These are phyloP conservation scores for Drosophila seguyi DNA, from an alignment of 1,140 invertebrate genomes.

Conservation along the genomic window DNA sequence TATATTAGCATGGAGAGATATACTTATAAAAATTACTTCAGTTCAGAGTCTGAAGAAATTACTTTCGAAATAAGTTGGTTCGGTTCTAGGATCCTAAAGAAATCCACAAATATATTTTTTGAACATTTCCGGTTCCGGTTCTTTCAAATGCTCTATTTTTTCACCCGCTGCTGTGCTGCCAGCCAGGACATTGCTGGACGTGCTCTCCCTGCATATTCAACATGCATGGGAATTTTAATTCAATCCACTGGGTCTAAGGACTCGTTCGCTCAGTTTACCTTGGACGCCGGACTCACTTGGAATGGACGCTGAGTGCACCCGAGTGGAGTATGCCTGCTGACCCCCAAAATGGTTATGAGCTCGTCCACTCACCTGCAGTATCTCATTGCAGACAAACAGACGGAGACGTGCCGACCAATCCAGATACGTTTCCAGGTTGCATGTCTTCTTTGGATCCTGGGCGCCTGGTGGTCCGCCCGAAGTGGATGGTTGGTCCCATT, in stretches of 20 bases:
- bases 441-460: slow-evolving; percentile 84
- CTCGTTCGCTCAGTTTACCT: slow-evolving; percentile 57
- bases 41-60: not conserved
- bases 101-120: not conserved
- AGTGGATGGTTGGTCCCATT: slow-evolving; percentile 78
- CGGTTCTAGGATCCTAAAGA: not conserved
- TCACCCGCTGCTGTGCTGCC: not conserved
- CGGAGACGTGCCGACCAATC: slow-evolving; percentile 84
- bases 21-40: not conserved
- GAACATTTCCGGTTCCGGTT: not conserved
- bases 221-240: slow-evolving; percentile 69
- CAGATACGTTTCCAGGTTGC: slow-evolving; percentile 84
- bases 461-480: slow-evolving; percentile 71
- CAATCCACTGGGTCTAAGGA: slow-evolving; percentile 71
- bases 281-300: slow-evolving; percentile 1
- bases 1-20: no score
- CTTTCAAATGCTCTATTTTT: not conserved
- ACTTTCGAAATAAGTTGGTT: no score
- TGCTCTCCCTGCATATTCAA: slow-evolving; percentile 56
- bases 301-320: not conserved
- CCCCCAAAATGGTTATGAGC: slow-evolving; percentile 39
- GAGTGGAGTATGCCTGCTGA: not conserved
- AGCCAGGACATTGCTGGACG: slow-evolving; percentile 23
- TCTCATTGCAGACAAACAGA: slow-evolving; percentile 84
- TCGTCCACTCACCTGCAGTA: slow-evolving; percentile 77